Conservation (phyloP, 2,113 vertebrate genomes). For the Oenanthe melanoleuca region DNA sequence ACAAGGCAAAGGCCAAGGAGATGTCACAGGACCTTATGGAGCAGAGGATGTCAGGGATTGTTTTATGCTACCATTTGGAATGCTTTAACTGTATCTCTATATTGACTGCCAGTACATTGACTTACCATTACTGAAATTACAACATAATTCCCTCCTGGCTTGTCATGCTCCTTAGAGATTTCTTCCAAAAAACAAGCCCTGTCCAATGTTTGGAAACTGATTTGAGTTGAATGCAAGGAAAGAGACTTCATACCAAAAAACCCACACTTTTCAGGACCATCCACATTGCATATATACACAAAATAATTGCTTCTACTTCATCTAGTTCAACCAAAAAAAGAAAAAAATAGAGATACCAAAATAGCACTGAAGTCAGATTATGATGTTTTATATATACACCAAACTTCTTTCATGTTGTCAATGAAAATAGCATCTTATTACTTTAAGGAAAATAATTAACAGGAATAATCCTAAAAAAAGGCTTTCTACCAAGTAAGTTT, state of each 20-base stretch:
- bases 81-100: neutral
- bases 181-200: neutral
- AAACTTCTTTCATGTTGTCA: neutral
- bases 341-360: neutral
- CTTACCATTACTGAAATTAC: neutral
- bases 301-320: neutral
- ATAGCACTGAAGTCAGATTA: neutral
- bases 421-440: neutral
- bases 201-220: neutral
- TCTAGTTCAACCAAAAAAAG: neutral
- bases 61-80: neutral
- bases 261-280: neutral
- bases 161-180: neutral
- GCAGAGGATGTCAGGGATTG: neutral
- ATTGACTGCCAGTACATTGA: neutral
- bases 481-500: neutral
- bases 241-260: neutral
- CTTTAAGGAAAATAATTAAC: conserved; percentile 32
- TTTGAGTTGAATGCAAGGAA: neutral
- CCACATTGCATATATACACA: neutral
- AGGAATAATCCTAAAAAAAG: conserved; percentile 3
- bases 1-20: neutral
- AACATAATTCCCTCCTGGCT: neutral
- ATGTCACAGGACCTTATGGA: neutral
- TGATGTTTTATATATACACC: neutral